Base-by-base conservation (phyloP, 2,113 vertebrate genomes). In the Aptenodytes patagonicus region DNA sequence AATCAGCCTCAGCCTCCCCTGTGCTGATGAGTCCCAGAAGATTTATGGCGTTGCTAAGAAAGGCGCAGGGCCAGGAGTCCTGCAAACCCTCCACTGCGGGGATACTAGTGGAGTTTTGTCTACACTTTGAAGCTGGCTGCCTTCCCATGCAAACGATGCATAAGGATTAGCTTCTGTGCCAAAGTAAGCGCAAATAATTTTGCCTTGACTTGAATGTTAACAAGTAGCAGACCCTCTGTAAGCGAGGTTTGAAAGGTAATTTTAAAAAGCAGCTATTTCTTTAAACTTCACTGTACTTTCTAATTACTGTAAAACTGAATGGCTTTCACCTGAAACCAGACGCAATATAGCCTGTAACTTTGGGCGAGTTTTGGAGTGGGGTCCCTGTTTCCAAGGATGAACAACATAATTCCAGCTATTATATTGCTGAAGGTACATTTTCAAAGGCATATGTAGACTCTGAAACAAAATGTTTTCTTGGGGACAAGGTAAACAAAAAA, bases 181-280 rank as follows among this genome's bases (percentile, higher is more conserved):
- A 96, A 95, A 79, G 66, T 26, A 80, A 95, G 84, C 3, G 1
- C 70, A 77, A 93, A 95, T 80, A 76, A 93, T 87, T 94, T 77
- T 72, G 78, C 78, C 78, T 80, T 77, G 94, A 87, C 89, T 95
- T 91, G 77, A 91, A 91, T 82, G 77, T 65, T 89, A 95, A 83
- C 61, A 80, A 93, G 47, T 34, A 91, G 64, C 49, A 95, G 70
- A 70, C 46, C 46, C 61, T 66, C 17, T 20, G 36, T 44, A 49
- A 93, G 18, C 5, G 44, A 82, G 62, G 20, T 57, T 64, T 84
- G 54, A 87, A 89, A 83, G 26, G 36, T 32, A 54, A 72, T 69
- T 87, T 89, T 65, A 19, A 68, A 87, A 89, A 89, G 62, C 61
- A 80, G 58, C 3, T 69, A 52, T 49, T 87, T 84, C 80, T 92